Conservation (phyloP, 2,888 invertebrate genomes). For the Papilio demoleus region DNA sequence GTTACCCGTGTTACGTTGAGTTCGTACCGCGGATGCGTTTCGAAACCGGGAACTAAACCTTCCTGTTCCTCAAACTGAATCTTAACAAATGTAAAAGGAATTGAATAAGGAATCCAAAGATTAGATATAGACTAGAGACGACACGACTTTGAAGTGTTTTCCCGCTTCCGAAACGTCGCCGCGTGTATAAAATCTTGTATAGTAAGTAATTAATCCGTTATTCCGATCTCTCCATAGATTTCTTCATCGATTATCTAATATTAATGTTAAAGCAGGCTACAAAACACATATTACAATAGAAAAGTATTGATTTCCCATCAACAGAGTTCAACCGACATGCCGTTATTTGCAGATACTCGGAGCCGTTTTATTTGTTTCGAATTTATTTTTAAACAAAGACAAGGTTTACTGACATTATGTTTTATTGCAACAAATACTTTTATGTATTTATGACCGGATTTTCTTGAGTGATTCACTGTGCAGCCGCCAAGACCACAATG, state of each 20-base stretch:
- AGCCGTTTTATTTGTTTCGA: conserved; percentile 72
- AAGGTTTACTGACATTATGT: conserved; percentile 24
- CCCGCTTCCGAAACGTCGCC: conserved; percentile 69
- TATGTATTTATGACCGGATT: conserved; percentile 68
- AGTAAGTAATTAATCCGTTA: conserved; percentile 81
- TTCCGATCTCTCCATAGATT: conserved; percentile 79
- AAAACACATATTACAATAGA: conserved; percentile 82
- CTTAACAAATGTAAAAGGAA: conserved; percentile 57
- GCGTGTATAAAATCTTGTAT: conserved; percentile 72
- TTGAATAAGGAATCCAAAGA: conserved; percentile 54
- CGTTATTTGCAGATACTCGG: conserved; percentile 81
- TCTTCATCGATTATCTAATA: conserved; percentile 71
- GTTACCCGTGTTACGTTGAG: conserved; percentile 76
- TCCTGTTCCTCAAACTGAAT: neutral
- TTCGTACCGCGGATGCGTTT: conserved; percentile 65
- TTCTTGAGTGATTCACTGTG: conserved; percentile 79
- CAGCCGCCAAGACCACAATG: conserved; percentile 79
- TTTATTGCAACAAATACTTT: conserved; percentile 12
- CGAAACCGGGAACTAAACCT: conserved; percentile 62
- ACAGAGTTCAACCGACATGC: conserved; percentile 79
- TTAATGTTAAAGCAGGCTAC: conserved; percentile 78
- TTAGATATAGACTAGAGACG: conserved; percentile 21
- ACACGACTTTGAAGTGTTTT: conserved; percentile 31
- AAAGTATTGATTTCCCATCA: conserved; percentile 79
- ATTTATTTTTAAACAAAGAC: conserved; percentile 27